Conservation (phyloP, 2,797 vertebrate genomes). For the Mus caroli region DNA sequence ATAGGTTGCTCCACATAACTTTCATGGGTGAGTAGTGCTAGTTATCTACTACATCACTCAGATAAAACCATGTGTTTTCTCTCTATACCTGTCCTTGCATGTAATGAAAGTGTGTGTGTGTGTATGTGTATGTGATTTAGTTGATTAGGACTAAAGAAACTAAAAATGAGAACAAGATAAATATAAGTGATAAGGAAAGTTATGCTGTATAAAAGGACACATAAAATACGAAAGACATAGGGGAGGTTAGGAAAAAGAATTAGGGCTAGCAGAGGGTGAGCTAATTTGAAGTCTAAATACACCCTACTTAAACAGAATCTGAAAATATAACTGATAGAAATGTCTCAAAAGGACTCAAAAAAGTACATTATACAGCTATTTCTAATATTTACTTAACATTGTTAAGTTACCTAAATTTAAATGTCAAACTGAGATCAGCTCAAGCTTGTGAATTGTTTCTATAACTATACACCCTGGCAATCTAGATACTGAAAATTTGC, state of each 20-base stretch:
- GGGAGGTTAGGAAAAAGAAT: not conserved
- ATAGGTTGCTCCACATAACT: too few species aligned
- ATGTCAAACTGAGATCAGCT: not conserved
- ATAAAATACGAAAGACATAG: not conserved
- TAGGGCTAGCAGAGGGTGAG: not conserved
- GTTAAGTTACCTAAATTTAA: not conserved
- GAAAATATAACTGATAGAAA: not conserved
- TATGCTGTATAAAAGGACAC: not conserved
- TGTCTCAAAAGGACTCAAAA: not conserved
- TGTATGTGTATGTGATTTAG: not conserved
- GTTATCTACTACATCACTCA: not conserved
- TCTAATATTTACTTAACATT: not conserved
- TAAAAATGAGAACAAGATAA: not conserved
- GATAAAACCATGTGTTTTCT: not conserved
- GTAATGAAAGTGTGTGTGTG: not conserved
- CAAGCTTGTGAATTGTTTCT: not conserved
- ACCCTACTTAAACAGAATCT: not conserved
- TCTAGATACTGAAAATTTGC: not conserved
- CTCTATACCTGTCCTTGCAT: not conserved
- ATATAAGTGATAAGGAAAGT: not conserved
- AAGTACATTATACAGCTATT: not conserved
- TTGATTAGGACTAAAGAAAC: not conserved
- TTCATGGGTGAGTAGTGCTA: not conserved
- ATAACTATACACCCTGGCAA: too few species aligned
- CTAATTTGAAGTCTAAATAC: not conserved